Evolutionary conservation across 2,113 vertebrate genomes (phyloP), one percentile per base, ranked within the genome.

Genomic region (Clarias gariepinus): DNA sequence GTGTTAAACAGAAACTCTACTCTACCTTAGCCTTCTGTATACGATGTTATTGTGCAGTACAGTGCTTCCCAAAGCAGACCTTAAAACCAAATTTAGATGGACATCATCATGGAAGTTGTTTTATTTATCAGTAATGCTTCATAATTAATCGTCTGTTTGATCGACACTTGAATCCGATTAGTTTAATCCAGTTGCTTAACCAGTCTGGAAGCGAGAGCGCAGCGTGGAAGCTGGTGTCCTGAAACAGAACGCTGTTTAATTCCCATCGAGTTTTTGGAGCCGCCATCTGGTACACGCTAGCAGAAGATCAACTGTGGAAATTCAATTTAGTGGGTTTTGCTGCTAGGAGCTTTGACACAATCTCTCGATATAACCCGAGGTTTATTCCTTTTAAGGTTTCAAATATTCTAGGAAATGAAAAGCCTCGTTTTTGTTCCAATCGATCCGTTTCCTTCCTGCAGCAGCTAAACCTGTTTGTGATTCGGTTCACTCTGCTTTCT

Each of bases 401-500:
- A 6, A 2, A 25, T 41, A 41, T 36, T 25, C 41, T 33, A 30
- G 18, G 77, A 58, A 80, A 1, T 60, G 78, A 33, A 36, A 19
- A 18, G 41, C 19, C 9, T 47, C 1, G 23, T 74, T 74, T 74
- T 47, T 74, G 47, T 47, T 11, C 30, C 12, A 15, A 64, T 4
- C 28, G 47, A n/a, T 57, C 68, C 28, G 23, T 25, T 58, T 33
- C 53, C 68, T 73, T 12, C 9, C 68, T 84, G 30, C 69, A 41
- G 69, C 21, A 25, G 69, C 55, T 47, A 61, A 76, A 84, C 28
- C 19, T 68, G 30, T 58, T 76, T 61, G 16, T 52, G 30, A 76
- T 84, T 61, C 57, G 33, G n/a, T 84, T 41, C 83, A 74, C 76
- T 33, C 47, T 3, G 21, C 36, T 71, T 84, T 80, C 76, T 79